Conservation (phyloP, 2,113 vertebrate genomes). For the Coryphaenoides rupestris region DNA sequence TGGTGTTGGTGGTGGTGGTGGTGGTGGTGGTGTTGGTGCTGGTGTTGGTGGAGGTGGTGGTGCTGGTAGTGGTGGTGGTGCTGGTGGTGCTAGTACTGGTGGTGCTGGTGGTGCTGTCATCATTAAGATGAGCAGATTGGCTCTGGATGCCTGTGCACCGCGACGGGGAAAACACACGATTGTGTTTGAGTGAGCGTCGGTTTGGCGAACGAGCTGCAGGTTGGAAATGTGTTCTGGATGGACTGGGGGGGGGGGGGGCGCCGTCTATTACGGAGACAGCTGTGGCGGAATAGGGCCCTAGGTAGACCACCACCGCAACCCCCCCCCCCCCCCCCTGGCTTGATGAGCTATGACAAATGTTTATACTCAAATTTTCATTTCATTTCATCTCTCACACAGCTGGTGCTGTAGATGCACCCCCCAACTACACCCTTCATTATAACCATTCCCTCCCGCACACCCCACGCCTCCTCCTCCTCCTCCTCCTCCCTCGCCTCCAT, state of each 20-base stretch:
- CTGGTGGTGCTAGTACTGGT: too few relatives aligned
- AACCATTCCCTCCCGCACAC: too few relatives aligned
- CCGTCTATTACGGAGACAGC: not conserved
- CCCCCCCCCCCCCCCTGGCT: not conserved
- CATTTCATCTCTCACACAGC: not conserved
- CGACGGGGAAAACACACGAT: too few relatives aligned
- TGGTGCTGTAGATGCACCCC: not conserved
- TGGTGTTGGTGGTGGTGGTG: too few relatives aligned
- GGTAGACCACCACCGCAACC: not conserved
- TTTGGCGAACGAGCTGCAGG: not conserved
- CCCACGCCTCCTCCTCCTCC: too few relatives aligned
- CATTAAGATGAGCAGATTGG: too few relatives aligned
- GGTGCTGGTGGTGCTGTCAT: too few relatives aligned
- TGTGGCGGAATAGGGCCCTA: not conserved
- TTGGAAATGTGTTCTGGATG: not conserved
- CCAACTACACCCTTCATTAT: not conserved
- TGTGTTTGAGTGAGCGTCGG: not conserved
- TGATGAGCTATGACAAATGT: slow-evolving; percentile 2
- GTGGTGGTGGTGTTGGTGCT: too few relatives aligned
- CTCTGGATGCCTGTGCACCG: too few relatives aligned
- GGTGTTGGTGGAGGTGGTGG: too few relatives aligned
- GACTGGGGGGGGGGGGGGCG: not conserved
- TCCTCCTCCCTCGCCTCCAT: too few relatives aligned
- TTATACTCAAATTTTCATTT: not conserved
- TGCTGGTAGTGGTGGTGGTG: too few relatives aligned